Evolutionary conservation across 1,140 invertebrate species (phyloP), one percentile per base, ranked within the genome.

Genomic region (Bombus waltoni): DNA sequence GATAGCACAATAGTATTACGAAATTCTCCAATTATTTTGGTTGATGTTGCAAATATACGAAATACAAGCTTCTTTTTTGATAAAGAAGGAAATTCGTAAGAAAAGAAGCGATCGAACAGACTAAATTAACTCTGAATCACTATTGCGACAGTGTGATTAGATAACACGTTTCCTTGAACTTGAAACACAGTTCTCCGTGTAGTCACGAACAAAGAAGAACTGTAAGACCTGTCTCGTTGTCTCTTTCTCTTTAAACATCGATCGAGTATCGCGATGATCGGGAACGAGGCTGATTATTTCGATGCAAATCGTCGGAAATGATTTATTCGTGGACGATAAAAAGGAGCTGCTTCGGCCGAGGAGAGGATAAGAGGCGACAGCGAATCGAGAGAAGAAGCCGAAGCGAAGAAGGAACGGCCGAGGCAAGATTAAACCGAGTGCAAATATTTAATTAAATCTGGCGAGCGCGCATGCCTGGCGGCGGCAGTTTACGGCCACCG

Each of bases 391-490:
- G 79, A 83, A 68, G 76, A 83, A 59, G 76, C n/a, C 70, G 35
- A 3, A 66, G 32, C n/a, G 66, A 75, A n/a, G 65, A 65, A 28
- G 40, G 65, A 79, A 77, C 42, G 44, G 42, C 1, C 47, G 73
- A 71, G 65, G 82, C 40, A 76, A 73, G 85, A 90, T 91, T 90
- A 92, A 92, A 87, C 87, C 74, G 84, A 91, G 89, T 91, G 89
- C 87, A 91, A 92, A 92, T 92, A 92, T 92, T 92, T 92, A 92
- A 92, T 92, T 89, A 89, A 92, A 92, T 87, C 74, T 80, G 59
- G 42, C 42, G 83, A 73, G 59, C 38, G 71, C 76, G 87, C 74
- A 71, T 82, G 75, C 71, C 80, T 35, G 73, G 44, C 47, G 78
- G 25, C 47, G 42, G 53, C 62, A 66, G 59, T 86, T 88, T 88